These are phyloP conservation scores for Gallinago jamesoni DNA, from an alignment of 2,113 vertebrate genomes.

Conservation along the genomic window DNA sequence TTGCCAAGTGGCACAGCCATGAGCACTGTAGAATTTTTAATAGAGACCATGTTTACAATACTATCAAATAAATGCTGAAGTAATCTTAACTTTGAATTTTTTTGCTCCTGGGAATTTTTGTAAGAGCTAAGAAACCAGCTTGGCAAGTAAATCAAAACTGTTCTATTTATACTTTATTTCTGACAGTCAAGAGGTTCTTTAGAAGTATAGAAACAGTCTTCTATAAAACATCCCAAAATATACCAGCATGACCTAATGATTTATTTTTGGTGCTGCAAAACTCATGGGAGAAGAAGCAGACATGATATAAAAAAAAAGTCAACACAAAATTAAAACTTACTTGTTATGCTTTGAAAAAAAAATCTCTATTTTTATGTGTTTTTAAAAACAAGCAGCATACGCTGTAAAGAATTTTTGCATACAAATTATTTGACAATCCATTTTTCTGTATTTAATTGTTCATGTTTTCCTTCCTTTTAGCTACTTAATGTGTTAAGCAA, in stretches of 20 bases:
- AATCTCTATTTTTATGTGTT: not conserved
- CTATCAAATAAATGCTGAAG: slow-evolving; percentile 18
- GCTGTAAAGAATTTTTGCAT: not conserved
- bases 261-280: slow-evolving; percentile 22
- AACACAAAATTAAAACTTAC: not conserved
- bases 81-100: not conserved
- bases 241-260: not conserved
- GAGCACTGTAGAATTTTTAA: not conserved
- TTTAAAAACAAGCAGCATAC: not conserved
- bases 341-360: not conserved
- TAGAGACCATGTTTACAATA: not conserved
- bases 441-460: not conserved
- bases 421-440: not conserved
- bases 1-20: not conserved
- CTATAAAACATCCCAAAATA: slow-evolving; percentile 49
- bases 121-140: not conserved
- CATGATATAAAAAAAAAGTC: not conserved
- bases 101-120: not conserved
- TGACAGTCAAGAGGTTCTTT: slow-evolving; percentile 12
- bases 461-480: not conserved
- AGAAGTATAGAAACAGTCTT: slow-evolving; percentile 33
- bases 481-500: not conserved
- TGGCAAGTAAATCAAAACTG: slow-evolving; percentile 47
- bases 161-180: slow-evolving; percentile 45
- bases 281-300: not conserved